Base-by-base conservation (phyloP, 1,140 invertebrate species). In the Gonioctena quinquepunctata region DNA sequence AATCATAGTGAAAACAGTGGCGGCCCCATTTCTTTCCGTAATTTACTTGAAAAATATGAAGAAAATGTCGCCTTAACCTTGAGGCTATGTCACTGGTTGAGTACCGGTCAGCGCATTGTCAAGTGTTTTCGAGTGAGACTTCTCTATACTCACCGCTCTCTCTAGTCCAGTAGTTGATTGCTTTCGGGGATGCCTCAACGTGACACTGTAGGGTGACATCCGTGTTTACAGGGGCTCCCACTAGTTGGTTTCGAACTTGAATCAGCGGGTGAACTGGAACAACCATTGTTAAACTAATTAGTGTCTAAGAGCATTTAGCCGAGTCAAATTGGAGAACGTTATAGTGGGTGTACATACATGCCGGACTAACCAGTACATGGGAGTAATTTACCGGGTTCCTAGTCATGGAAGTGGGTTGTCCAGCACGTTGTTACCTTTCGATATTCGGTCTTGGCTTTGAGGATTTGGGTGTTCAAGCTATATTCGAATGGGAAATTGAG, bases 161-260 rank as follows among this genome's bases (percentile, higher is more conserved):
- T 76, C 92, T 88, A 57, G 92, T 93, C 93, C 93, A 95, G 80
- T 93, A 94, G 86, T 94, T 94, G 82, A 94, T 93, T 68, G 93
- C 92, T 83, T 93, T 93, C 6, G 93, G 93, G 25, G 92, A 94
- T 62, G 92, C 93, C 82, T 94, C 93, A 23, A 94, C 93, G 79
- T 92, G 89, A 83, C 94, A 96, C 82, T 94, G 91, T 68, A 96
- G 87, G 28, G 91, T 93, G 72, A 96, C 92, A 81, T 94, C 90
- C 54, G 91, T 91, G 71, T 90, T 89, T 68, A 89, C 87, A 61
- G 93, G 92, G 61, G 92, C 93, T 25, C 93, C 93, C 49, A 95
- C 91, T 80, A 94, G 86, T 84, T 94, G 92, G 84, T 94, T 93
- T 77, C 91, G 91, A 72, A 93, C 92, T 87, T 93, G 90, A 71